These are phyloP conservation scores for Alloplasta piceator DNA, from an alignment of 2,888 invertebrate species.

Conservation along the genomic window DNA sequence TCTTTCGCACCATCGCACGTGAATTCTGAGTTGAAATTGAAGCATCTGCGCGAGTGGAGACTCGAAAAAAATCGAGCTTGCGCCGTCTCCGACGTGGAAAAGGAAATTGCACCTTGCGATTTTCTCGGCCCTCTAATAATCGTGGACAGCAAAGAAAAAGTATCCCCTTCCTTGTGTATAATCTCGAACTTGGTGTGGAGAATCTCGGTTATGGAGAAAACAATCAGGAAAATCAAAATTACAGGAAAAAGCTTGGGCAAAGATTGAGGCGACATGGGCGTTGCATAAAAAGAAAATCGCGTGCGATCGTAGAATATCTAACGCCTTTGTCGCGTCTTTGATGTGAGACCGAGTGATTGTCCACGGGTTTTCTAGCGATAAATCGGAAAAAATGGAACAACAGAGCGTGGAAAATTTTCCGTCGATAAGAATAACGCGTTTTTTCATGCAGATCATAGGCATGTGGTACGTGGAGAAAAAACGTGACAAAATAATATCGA, in stretches of 20 bases:
- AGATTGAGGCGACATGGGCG: too few relatives aligned
- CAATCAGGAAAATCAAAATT: too few relatives aligned
- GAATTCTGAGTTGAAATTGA: background rate
- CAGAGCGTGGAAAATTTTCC: conserved; percentile 59
- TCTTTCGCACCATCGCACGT: background rate
- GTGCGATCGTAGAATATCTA: too few relatives aligned
- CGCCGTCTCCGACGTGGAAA: background rate
- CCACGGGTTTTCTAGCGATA: too few relatives aligned
- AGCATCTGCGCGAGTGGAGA: background rate
- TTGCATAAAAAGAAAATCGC: too few relatives aligned
- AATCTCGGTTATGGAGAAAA: too few relatives aligned
- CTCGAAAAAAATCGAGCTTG: background rate
- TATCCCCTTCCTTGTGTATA: too few relatives aligned
- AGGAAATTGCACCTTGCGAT: conserved; percentile 23
- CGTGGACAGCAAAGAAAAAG: conserved; percentile 17
- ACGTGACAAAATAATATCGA: conserved; percentile 65
- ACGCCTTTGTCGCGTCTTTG: too few relatives aligned
- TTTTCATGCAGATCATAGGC: conserved; percentile 71
- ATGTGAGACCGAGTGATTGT: too few relatives aligned
- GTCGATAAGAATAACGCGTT: conserved; percentile 66
- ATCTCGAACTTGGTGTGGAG: too few relatives aligned
- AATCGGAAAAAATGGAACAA: conserved; percentile 21
- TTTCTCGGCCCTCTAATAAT: conserved; percentile 27
- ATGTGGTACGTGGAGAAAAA: conserved; percentile 69
- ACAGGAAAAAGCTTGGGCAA: too few relatives aligned